phyloP scores from a whole-genome alignment of 2,113 vertebrate species.

The Myodes glareolus region DNA sequence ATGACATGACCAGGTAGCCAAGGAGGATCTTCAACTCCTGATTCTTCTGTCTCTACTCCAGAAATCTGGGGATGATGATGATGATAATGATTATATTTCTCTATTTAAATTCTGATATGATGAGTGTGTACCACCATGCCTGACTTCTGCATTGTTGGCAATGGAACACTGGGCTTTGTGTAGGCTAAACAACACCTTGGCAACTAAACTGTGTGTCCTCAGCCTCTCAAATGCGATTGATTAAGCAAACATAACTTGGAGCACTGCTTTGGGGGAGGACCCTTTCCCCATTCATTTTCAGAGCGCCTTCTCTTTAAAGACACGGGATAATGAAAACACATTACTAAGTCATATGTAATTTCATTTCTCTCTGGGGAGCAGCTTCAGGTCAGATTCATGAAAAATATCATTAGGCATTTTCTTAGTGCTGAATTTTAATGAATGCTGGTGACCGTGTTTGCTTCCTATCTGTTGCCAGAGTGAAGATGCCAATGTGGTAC shows the following conservation, averaged over 20 bases:
- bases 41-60: not conserved
- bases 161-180: not conserved
- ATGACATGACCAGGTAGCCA: not conserved
- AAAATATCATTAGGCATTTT: conserved; percentile 73
- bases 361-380: conserved; percentile 60
- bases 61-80: not conserved
- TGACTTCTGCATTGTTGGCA: not conserved
- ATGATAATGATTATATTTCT: too few relatives aligned
- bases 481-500: conserved; percentile 63
- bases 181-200: not conserved
- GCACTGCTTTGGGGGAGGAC: conserved; percentile 23
- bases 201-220: not conserved
- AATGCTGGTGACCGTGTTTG: conserved; percentile 59
- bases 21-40: not conserved
- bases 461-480: conserved; percentile 70
- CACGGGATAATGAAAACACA: conserved; percentile 46
- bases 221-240: not conserved
- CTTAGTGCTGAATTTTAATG: conserved; percentile 78
- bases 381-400: conserved; percentile 75
- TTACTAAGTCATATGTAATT: conserved; percentile 48
- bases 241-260: conserved; percentile 35
- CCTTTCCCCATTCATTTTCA: conserved; percentile 23
- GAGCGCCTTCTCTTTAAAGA: conserved; percentile 37
- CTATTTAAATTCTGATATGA: not conserved
- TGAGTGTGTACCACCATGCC: not conserved